These are phyloP conservation scores for Drosophila bunnanda DNA, from an alignment of 2,888 invertebrate species.

Conservation along the genomic window DNA sequence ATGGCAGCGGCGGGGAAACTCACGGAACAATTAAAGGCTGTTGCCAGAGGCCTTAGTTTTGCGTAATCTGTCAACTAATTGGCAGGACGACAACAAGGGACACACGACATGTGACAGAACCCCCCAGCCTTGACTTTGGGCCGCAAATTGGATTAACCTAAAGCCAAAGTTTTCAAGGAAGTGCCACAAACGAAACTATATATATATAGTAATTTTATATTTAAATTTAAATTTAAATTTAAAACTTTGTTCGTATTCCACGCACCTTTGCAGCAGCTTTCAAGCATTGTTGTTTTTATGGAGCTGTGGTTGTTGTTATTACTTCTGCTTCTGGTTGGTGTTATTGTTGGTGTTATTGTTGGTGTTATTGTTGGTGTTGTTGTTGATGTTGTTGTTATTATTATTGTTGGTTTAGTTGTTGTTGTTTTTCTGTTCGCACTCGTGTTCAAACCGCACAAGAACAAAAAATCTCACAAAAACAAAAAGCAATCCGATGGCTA, in stretches of 20 bases:
- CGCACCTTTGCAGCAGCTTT: constrained; percentile 43
- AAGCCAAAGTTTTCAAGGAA: neutral
- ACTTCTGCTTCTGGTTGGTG: neutral
- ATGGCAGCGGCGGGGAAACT: no score
- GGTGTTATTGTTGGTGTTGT: constrained; percentile 2
- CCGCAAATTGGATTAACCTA: constrained; percentile 62
- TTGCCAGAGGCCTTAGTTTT: constrained; percentile 58
- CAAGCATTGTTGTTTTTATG: constrained; percentile 32
- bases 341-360: constrained; percentile 1
- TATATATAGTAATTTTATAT: neutral
- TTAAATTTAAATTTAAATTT: neutral
- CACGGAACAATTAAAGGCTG: constrained; percentile 46
- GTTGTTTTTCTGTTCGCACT: constrained; percentile 39
- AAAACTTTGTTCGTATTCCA: constrained; percentile 19
- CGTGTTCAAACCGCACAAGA: constrained; percentile 40
- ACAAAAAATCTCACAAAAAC: constrained; percentile 39
- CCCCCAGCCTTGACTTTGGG: constrained; percentile 13
- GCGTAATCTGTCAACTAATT: constrained; percentile 79
- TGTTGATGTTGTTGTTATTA: constrained; percentile 8
- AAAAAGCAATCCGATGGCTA: constrained; percentile 6
- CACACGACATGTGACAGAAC: constrained; percentile 8
- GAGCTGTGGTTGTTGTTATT: neutral
- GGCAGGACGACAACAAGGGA: constrained; percentile 35
- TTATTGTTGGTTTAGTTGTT: constrained; percentile 10
- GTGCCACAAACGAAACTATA: neutral